Conservation (phyloP, 2,113 vertebrate genomes). For the Cynocephalus volans region DNA sequence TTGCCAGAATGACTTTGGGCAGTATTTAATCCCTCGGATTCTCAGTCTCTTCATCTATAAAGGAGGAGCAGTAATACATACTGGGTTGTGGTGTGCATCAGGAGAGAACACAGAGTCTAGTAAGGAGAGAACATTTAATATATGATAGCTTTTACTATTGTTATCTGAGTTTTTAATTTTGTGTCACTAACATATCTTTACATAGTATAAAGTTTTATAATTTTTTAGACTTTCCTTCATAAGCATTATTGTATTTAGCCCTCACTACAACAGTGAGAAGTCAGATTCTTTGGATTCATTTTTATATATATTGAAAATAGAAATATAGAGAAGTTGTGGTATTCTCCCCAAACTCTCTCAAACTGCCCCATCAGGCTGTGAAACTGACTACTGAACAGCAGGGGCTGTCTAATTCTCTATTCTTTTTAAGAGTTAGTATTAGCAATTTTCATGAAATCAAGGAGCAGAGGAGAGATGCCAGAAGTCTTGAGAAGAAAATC, state of each 20-base stretch:
- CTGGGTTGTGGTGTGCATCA: not conserved
- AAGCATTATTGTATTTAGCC: not conserved
- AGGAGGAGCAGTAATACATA: not conserved
- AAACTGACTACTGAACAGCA: not conserved
- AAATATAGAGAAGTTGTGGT: not conserved
- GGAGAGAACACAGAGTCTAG: not conserved
- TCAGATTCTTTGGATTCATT: not conserved
- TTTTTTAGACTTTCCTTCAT: not conserved
- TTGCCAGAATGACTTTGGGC: not conserved
- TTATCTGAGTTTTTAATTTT: not conserved
- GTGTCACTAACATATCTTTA: not conserved
- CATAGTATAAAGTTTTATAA: not conserved
- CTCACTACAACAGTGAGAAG: not conserved
- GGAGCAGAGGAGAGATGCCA: not conserved
- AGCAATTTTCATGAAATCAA: conserved; percentile 2
- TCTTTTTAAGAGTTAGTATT: not conserved
- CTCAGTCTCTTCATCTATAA: conserved; percentile 29
- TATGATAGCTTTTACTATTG: not conserved
- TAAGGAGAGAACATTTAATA: not conserved
- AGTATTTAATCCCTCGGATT: not conserved
- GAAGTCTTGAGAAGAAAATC: not conserved
- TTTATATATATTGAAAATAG: not conserved
- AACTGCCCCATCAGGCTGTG: not conserved
- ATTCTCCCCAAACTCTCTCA: not conserved
- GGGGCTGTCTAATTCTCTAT: not conserved